Evolutionary conservation across 2,113 vertebrate genomes (phyloP).

Genomic region (Morphnarchus princeps): DNA sequence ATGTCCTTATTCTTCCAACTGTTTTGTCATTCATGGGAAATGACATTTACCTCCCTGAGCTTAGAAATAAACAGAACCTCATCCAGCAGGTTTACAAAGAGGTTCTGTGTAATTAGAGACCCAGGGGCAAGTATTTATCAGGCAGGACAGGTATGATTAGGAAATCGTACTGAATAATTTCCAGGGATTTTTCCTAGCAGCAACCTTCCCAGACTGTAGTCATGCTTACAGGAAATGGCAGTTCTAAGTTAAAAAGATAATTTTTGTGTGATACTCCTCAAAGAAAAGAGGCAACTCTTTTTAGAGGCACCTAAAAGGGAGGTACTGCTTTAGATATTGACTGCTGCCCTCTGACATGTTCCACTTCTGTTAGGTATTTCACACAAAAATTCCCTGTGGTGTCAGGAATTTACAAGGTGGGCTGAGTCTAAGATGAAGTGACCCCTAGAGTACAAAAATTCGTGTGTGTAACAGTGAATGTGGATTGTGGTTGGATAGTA

Average conservation of each 20-base stretch:
- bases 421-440: not conserved
- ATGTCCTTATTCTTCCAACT: not conserved
- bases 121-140: not conserved
- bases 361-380: not conserved
- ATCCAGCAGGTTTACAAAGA: not conserved
- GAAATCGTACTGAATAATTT: not conserved
- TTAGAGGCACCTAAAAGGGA: not conserved
- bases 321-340: not conserved
- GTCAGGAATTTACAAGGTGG: not conserved
- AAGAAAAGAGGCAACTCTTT: not conserved
- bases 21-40: not conserved
- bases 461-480: not conserved
- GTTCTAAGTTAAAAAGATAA: not conserved
- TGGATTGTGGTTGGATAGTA: not conserved
- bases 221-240: not conserved
- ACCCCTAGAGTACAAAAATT: not conserved
- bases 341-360: not conserved
- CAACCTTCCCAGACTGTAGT: not conserved
- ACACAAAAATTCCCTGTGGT: not conserved
- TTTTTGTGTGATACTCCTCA: not conserved
- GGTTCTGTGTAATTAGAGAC: not conserved
- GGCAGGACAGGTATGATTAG: not conserved
- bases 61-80: not conserved
- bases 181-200: not conserved
- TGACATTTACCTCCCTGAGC: not conserved